Base-by-base conservation (phyloP, 2,888 invertebrate genomes). In the Apotomis capreana region DNA sequence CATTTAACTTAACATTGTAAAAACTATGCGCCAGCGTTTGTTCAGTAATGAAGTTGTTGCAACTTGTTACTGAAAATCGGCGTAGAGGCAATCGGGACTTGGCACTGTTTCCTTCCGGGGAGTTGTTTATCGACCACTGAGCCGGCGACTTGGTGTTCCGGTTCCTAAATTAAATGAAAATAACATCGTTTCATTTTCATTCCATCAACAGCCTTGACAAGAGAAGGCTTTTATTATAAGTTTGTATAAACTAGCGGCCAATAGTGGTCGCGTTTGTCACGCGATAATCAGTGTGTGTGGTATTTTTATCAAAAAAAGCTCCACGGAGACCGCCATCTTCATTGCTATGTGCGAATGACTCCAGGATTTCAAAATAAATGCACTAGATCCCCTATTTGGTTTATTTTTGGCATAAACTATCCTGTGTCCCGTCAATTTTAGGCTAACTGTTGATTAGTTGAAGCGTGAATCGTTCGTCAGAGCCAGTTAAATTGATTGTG, bases 51-150 rank as follows among this genome's bases (percentile, higher is more conserved):
- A 70, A 68, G 69, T 74, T 68, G 69, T 72, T 57, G 60, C 64
- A 49, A 63, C 64, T 68, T 73, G 74, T 5, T 49, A 74, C 70
- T 61, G 68, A 55, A 68, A 68, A 69, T 63, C 36, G 59, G 63
- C 57, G 70, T 73, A 68, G 68, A 46, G 69, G 69, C 69, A 73
- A 75, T 75, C 70, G 63, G 65, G 63, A 68, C 68, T 75, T 76
- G 76, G 76, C 76, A 74, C 26, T 51, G 46, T 49, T 68, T 57
- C 52, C 68, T 72, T 72, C 68, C 72, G 62, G 72, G 58, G 40
- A 12, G 68, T 68, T 63, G 68, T 72, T 72, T 72, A 72, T 71
- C 67, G 71, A 68, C 71, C 67, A 68, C 67, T 61, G 68, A 37
- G 6, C 9, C n/a, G 54, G 54, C 57, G 55, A 57, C 40, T 12